A percentile compares a stretch with the other conserved stretches of the same genome.
Evolutionary conservation across 2,888 invertebrate species (phyloP).

Genomic region (Agrochola lychnidis): DNA sequence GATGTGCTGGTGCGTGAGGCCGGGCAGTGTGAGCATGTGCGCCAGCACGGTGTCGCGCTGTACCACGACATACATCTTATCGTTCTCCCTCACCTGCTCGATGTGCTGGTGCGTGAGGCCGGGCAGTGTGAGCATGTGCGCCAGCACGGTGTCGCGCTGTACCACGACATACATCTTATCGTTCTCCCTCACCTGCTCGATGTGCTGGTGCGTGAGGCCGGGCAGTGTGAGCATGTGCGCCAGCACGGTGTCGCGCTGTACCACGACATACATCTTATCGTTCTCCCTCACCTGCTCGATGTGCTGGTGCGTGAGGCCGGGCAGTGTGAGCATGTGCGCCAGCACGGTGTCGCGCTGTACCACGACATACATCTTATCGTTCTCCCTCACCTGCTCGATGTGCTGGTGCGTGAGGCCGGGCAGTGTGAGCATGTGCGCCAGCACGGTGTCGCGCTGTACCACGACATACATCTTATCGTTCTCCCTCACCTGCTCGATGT

Average conservation of each 20-base stretch:
- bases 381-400: slow-evolving; percentile 91
- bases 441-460: slow-evolving; percentile 91
- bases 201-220: slow-evolving; percentile 93
- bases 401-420: slow-evolving; percentile 94
- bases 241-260: slow-evolving; percentile 92
- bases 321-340: slow-evolving; percentile 95
- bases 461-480: too few relatives aligned
- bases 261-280: too few relatives aligned
- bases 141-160: slow-evolving; percentile 92
- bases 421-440: slow-evolving; percentile 95
- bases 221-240: slow-evolving; percentile 96
- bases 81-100: slow-evolving; percentile 89
- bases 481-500: slow-evolving; percentile 91
- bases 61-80: too few relatives aligned
- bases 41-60: slow-evolving; percentile 92
- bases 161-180: too few relatives aligned
- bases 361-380: too few relatives aligned
- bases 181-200: slow-evolving; percentile 91
- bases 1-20: slow-evolving; percentile 93
- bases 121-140: slow-evolving; percentile 95
- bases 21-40: slow-evolving; percentile 95
- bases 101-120: slow-evolving; percentile 94
- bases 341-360: slow-evolving; percentile 92
- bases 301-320: slow-evolving; percentile 93
- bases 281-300: slow-evolving; percentile 91